A percentile compares a stretch with the other conserved stretches of the same genome.
Evolutionary conservation across 1,140 invertebrate species (phyloP).

Genomic region (Drosophila erecta): DNA sequence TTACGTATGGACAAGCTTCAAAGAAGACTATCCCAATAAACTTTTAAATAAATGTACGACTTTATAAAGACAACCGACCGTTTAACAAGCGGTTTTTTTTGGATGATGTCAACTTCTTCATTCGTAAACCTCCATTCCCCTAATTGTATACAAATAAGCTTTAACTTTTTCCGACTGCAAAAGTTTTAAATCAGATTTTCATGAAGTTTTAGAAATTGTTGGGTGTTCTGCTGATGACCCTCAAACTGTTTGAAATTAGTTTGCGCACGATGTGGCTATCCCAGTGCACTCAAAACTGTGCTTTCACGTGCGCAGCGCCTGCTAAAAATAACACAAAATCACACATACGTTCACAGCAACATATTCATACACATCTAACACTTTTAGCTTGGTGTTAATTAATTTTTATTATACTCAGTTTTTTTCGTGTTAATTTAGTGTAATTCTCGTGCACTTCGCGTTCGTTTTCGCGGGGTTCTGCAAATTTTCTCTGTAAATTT

Average conservation of each 20-base stretch:
- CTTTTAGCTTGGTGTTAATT: constrained; percentile 69
- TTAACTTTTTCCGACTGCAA: constrained; percentile 25
- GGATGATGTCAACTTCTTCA: constrained; percentile 12
- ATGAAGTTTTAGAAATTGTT: constrained; percentile 45
- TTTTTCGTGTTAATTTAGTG: constrained; percentile 29
- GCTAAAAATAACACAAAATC: constrained; percentile 60
- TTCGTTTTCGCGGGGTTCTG: constrained; percentile 45
- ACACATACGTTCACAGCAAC: constrained; percentile 16
- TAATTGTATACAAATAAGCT: constrained; percentile 19
- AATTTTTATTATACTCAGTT: constrained; percentile 52
- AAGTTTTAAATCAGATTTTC: constrained; percentile 41
- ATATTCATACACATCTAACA: constrained; percentile 36
- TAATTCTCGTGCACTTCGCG: constrained; percentile 56
- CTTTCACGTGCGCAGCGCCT: constrained; percentile 69
- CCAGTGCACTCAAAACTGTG: constrained; percentile 48
- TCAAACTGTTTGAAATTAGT: constrained; percentile 9
- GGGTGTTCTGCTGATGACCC: constrained; percentile 2
- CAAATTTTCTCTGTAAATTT: constrained; percentile 67
- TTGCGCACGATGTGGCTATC: constrained; percentile 14
- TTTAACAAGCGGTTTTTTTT: background rate
- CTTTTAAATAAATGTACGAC: no score
- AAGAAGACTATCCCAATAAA: no score
- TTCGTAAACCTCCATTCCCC: background rate
- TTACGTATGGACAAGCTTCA: background rate
- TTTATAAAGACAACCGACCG: background rate